Evolutionary conservation across 64 coral and sea anemone genomes (phyloP).

Genomic region (Montipora foliosa): DNA sequence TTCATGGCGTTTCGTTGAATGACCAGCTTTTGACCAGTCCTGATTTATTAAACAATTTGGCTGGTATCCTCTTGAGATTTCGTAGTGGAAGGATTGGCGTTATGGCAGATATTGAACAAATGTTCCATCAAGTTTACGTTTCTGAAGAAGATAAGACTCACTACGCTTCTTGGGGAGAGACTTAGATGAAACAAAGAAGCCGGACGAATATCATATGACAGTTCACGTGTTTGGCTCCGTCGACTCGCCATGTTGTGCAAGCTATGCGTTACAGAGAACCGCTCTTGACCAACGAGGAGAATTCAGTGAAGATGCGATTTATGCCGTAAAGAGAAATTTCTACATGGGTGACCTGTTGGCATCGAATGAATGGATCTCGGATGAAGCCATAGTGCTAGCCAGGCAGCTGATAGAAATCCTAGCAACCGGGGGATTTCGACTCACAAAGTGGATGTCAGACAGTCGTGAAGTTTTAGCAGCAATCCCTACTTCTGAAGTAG

Average conservation of each 20-base stretch:
- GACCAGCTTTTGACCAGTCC: conserved; percentile 41
- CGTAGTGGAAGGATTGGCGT: conserved; percentile 13
- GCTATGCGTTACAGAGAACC: conserved; percentile 42
- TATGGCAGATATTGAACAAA: conserved; percentile 56
- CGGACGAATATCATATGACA: conserved; percentile 57
- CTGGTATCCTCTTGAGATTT: conserved; percentile 51
- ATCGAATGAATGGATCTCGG: background rate
- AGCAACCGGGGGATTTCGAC: background rate
- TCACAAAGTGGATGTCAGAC: background rate
- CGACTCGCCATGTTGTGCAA: conserved; percentile 26
- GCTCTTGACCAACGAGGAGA: background rate
- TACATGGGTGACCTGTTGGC: background rate
- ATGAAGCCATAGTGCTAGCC: background rate
- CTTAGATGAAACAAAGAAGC: conserved; percentile 1
- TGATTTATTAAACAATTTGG: conserved; percentile 40
- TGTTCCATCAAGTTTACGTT: conserved; percentile 69
- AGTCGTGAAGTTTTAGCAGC: background rate
- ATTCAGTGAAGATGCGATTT: background rate
- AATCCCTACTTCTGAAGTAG: background rate
- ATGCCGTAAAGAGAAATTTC: background rate
- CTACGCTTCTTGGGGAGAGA: conserved; percentile 66
- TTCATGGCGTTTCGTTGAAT: conserved; percentile 26
- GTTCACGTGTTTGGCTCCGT: background rate
- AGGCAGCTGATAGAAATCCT: too few species aligned
- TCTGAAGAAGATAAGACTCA: conserved; percentile 38